phyloP scores from a whole-genome alignment of 2,797 vertebrate species.

The Arctocebus calabarensis region DNA sequence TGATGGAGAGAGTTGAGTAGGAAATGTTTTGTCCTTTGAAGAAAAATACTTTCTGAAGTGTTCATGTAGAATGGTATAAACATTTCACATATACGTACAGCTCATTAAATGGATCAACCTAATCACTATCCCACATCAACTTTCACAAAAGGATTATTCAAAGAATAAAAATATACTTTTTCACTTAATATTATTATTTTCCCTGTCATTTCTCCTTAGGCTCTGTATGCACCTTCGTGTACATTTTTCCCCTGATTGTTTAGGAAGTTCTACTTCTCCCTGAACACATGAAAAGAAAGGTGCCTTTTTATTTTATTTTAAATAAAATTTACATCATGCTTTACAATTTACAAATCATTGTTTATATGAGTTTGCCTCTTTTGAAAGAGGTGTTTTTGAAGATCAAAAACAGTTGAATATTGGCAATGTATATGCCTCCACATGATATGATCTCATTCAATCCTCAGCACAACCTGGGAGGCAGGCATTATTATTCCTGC shows the following conservation, averaged over 20 bases:
- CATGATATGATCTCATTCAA: neutral
- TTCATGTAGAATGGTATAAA: neutral
- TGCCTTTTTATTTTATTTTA: neutral
- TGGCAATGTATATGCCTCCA: neutral
- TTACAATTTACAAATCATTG: neutral
- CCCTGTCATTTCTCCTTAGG: neutral
- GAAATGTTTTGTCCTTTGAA: constrained; percentile 61
- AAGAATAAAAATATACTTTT: constrained; percentile 31
- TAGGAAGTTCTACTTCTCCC: neutral
- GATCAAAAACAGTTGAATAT: neutral
- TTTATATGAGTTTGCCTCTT: neutral
- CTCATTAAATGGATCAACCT: neutral
- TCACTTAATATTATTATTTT: neutral
- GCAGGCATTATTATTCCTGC: neutral
- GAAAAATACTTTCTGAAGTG: neutral
- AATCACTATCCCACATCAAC: neutral
- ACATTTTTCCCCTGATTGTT: neutral
- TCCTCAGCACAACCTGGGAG: neutral
- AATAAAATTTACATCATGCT: neutral
- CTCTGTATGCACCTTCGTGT: neutral
- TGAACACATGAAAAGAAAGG: neutral
- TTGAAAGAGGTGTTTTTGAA: neutral
- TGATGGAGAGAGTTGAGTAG: neutral
- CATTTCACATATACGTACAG: neutral
- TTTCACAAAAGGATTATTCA: constrained; percentile 5